Conservation (phyloP, 92 coral and sea anemone species). For the Bergia puertoricense region DNA sequence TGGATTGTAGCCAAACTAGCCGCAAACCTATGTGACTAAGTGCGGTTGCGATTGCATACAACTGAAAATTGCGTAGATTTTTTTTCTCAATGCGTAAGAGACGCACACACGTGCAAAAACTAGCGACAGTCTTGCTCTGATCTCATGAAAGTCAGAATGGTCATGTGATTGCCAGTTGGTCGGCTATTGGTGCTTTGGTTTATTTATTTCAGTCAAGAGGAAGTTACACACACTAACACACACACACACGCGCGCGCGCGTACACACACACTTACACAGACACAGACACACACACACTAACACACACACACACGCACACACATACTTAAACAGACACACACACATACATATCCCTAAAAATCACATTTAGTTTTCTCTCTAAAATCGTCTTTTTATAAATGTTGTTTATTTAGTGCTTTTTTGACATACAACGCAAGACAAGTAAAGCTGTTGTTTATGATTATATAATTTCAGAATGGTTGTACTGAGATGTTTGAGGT, state of each 20-base stretch:
- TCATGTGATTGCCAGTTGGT: too few relatives aligned
- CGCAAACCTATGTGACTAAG: too few relatives aligned
- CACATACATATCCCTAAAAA: neutral
- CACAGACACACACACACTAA: neutral
- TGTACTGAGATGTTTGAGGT: conserved; percentile 93
- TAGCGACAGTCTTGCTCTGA: neutral
- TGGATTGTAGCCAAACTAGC: too few relatives aligned
- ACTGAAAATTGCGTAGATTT: too few relatives aligned
- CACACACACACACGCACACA: neutral
- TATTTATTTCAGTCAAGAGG: neutral
- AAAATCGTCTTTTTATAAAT: too few relatives aligned
- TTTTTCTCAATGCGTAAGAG: too few relatives aligned
- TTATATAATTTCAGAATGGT: conserved; percentile 71
- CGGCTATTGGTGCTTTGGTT: neutral
- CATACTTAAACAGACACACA: neutral
- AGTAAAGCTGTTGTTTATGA: neutral
- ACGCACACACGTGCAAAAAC: too few relatives aligned
- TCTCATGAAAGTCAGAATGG: neutral
- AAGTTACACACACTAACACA: neutral
- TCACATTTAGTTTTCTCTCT: too few relatives aligned
- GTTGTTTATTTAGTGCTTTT: too few relatives aligned
- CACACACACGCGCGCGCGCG: too few relatives aligned
- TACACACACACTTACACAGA: neutral
- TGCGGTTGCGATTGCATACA: too few relatives aligned
- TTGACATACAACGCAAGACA: too few relatives aligned